These are phyloP conservation scores for Pristionchus arcanus DNA, from an alignment of 2,888 invertebrate genomes.

Conservation along the genomic window DNA sequence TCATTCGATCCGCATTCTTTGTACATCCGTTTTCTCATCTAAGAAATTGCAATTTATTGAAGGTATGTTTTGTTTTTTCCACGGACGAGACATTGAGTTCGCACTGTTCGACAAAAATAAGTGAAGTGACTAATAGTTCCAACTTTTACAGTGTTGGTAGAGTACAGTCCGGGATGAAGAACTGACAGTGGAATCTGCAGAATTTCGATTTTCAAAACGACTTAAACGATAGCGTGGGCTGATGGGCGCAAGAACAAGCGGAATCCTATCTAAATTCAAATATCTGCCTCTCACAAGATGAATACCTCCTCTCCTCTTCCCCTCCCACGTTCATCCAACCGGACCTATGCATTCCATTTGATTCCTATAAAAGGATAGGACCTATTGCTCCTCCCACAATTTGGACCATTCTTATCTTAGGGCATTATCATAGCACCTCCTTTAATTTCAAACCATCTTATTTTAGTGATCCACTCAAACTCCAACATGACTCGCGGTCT, in stretches of 20 bases:
- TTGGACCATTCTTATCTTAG: not conserved
- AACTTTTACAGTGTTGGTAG: no score
- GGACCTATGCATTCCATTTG: not conserved
- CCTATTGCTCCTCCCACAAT: not conserved
- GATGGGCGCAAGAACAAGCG: not conserved
- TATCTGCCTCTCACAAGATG: not conserved
- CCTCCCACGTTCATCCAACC: not conserved
- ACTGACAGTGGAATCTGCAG: no score
- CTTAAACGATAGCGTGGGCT: no score
- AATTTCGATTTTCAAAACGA: no score
- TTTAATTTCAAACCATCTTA: not conserved
- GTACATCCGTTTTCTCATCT: not conserved
- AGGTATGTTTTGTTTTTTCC: not conserved
- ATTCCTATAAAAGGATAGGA: not conserved
- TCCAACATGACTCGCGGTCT: not conserved
- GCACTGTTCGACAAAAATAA: no score
- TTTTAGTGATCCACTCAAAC: not conserved
- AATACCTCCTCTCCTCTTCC: not conserved
- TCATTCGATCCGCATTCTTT: not conserved
- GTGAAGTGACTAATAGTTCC: no score
- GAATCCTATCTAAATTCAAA: not conserved
- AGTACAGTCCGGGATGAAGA: no score
- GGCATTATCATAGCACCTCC: not conserved
- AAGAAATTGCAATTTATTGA: not conserved
- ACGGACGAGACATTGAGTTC: no score